Evolutionary conservation across 2,113 vertebrate genomes (phyloP).

Genomic region (Tympanuchus pallidicinctus): DNA sequence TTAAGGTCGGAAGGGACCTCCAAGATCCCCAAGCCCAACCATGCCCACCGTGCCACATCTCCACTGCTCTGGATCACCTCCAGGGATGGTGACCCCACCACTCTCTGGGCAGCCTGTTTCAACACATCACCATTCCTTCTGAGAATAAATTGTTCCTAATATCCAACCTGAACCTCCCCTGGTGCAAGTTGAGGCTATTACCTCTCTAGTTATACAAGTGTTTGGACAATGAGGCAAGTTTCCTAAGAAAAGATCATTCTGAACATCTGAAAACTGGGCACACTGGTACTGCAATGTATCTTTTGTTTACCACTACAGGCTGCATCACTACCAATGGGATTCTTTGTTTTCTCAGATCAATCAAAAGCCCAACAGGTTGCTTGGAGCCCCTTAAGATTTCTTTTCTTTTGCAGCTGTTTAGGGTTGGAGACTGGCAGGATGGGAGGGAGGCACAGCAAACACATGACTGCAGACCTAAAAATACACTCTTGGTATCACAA

Average conservation of each 20-base stretch:
- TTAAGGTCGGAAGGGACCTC: too few species aligned
- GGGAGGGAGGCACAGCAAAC: constrained; percentile 43
- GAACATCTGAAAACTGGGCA: background rate
- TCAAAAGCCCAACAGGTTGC: background rate
- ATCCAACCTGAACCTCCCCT: too few species aligned
- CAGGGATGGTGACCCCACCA: too few species aligned
- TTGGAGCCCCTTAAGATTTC: background rate
- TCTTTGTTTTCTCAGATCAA: background rate
- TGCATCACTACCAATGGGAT: background rate
- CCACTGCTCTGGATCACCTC: too few species aligned
- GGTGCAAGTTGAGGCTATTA: too few species aligned
- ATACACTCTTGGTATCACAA: constrained; percentile 67
- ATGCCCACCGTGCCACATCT: too few species aligned
- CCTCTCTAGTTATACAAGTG: background rate
- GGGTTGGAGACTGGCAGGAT: background rate
- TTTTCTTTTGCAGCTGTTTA: background rate
- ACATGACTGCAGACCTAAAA: constrained; percentile 78
- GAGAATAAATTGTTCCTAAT: too few species aligned
- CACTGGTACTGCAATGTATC: fast-evolving
- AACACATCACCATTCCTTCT: too few species aligned
- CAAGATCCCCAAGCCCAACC: too few species aligned
- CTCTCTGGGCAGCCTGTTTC: too few species aligned
- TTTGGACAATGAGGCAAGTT: background rate
- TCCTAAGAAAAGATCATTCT: background rate
- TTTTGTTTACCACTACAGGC: background rate